Evolutionary conservation across 2,888 invertebrate species (phyloP).

Genomic region (Aleiodes testaceus): DNA sequence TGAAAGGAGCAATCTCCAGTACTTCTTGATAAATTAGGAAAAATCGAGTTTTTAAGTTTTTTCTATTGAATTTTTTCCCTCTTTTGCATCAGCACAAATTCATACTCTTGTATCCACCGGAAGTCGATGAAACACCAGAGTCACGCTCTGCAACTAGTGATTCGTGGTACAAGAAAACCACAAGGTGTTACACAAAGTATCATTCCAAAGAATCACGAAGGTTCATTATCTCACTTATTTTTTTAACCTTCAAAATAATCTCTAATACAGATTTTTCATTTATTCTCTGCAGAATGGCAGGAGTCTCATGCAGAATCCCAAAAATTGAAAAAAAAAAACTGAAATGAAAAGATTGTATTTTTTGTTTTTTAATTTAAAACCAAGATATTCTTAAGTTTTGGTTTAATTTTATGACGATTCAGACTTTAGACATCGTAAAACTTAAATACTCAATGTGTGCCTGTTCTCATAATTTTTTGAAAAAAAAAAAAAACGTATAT

Average conservation of each 20-base stretch:
- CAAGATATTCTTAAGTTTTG: not conserved
- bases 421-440: constrained; percentile 13
- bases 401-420: constrained; percentile 15
- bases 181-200: constrained; percentile 44
- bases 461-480: not conserved
- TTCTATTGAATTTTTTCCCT: too few relatives aligned
- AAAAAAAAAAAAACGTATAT: not conserved
- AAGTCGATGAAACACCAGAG: constrained; percentile 26
- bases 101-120: not conserved
- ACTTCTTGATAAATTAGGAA: too few relatives aligned
- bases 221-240: constrained; percentile 21
- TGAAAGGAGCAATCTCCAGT: not conserved
- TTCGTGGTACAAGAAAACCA: constrained; percentile 42
- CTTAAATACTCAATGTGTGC: not conserved
- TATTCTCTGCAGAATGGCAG: too few relatives aligned
- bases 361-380: constrained; percentile 2
- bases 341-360: constrained; percentile 11
- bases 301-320: too few relatives aligned
- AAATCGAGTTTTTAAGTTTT: not conserved
- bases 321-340: not conserved
- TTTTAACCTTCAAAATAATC: not conserved
- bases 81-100: not conserved
- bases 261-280: not conserved
- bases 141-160: constrained; percentile 16
- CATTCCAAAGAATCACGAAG: constrained; percentile 34